Conservation (phyloP, 2,888 invertebrate genomes). For the Tachystola acroxantha region DNA sequence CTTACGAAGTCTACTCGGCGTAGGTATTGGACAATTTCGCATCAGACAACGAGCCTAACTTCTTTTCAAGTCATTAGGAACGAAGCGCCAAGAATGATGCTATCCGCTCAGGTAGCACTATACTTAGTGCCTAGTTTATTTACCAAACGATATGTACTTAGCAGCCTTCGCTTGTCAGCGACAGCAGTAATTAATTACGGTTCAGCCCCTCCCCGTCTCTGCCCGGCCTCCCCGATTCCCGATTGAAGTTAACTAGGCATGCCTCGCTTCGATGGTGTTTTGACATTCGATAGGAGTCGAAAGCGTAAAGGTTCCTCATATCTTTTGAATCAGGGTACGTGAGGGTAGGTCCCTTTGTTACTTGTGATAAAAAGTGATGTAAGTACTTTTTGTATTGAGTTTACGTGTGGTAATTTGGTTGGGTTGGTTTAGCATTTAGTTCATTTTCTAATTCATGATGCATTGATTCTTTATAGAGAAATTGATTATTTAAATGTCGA, state of each 20-base stretch:
- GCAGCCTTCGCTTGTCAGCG: slow-evolving; percentile 59
- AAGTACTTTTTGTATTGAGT: slow-evolving; percentile 13
- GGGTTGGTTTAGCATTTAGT: too few relatives aligned
- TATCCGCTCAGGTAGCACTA: slow-evolving; percentile 1
- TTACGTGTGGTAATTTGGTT: background rate
- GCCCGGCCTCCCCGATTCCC: slow-evolving; percentile 30
- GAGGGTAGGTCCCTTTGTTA: too few relatives aligned
- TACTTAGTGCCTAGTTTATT: slow-evolving; percentile 33
- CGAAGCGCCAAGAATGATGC: too few relatives aligned
- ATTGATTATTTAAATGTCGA: too few relatives aligned
- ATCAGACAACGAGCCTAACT: too few relatives aligned
- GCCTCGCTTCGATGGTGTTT: slow-evolving; percentile 45
- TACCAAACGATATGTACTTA: slow-evolving; percentile 50
- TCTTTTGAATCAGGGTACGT: background rate
- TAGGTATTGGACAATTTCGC: too few relatives aligned
- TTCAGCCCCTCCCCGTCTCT: slow-evolving; percentile 39
- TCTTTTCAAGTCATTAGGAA: too few relatives aligned
- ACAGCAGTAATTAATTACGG: slow-evolving; percentile 71
- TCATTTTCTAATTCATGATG: too few relatives aligned
- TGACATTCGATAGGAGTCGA: slow-evolving; percentile 40
- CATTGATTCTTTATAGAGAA: too few relatives aligned
- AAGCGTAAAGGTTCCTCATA: background rate
- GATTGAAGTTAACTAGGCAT: slow-evolving; percentile 63
- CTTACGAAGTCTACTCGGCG: too few relatives aligned
- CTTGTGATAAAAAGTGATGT: too few relatives aligned